Evolutionary conservation across 2,113 vertebrate species (phyloP).

Genomic region (Bolborhynchus lineola): DNA sequence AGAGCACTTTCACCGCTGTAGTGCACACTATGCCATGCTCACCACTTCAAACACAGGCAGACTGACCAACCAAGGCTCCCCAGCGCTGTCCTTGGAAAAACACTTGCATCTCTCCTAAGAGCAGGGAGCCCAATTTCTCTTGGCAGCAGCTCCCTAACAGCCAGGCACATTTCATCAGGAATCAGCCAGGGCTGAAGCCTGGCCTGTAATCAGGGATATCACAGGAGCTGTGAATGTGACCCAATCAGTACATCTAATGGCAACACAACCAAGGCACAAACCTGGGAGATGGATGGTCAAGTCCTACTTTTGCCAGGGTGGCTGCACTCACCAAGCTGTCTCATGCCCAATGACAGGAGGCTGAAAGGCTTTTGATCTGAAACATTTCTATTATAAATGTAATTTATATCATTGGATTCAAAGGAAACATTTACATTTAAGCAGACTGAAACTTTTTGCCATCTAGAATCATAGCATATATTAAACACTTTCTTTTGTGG

Average conservation of each 20-base stretch:
- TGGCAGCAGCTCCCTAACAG: not conserved
- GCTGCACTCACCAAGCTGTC: not conserved
- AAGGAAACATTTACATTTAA: not conserved
- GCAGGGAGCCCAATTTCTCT: not conserved
- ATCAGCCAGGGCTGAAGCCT: not conserved
- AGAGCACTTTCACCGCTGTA: not conserved
- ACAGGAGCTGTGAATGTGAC: not conserved
- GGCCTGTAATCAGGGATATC: not conserved
- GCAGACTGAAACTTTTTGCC: not conserved
- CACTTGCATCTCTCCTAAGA: not conserved
- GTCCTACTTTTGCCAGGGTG: not conserved
- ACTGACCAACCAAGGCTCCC: not conserved
- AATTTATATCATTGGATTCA: not conserved
- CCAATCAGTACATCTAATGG: not conserved
- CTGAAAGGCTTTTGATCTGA: not conserved
- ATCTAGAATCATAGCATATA: not conserved
- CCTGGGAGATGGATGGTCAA: not conserved
- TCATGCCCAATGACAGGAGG: not conserved
- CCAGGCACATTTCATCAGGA: not conserved
- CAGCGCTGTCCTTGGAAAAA: accelerated
- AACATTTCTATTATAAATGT: not conserved
- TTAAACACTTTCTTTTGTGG: not conserved
- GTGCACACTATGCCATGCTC: accelerated
- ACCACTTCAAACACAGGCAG: not conserved
- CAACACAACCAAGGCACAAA: not conserved